phyloP scores from a whole-genome alignment of 2,797 vertebrate species.

The Aphelocoma californica region DNA sequence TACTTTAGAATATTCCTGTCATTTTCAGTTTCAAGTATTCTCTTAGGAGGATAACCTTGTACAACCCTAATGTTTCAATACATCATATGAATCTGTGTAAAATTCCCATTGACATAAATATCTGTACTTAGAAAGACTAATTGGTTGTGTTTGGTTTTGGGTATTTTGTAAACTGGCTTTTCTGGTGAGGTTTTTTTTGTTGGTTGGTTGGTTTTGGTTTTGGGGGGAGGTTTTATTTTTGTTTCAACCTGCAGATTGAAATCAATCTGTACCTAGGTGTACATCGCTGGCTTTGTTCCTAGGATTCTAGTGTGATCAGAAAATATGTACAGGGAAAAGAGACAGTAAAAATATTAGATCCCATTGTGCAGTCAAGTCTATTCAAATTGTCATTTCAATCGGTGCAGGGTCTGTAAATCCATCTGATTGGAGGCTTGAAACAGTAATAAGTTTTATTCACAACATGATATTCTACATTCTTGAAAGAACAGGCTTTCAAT shows the following conservation, averaged over 20 bases:
- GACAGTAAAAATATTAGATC: background rate
- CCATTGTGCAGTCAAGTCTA: background rate
- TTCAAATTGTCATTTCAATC: background rate
- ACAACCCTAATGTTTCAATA: background rate
- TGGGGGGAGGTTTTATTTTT: rapidly evolving
- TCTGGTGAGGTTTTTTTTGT: rapidly evolving
- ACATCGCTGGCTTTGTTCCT: background rate
- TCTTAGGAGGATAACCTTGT: background rate
- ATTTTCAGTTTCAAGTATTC: background rate
- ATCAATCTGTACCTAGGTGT: background rate
- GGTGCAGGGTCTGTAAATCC: background rate
- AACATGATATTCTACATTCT: background rate
- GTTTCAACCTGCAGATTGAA: background rate
- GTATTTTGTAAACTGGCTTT: background rate
- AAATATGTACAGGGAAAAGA: background rate
- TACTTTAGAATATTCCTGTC: background rate
- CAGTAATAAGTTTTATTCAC: background rate
- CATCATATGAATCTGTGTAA: background rate
- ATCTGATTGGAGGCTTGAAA: background rate
- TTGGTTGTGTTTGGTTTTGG: background rate
- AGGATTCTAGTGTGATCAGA: background rate
- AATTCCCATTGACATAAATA: background rate
- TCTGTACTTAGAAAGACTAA: background rate
- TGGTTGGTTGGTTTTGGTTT: background rate
- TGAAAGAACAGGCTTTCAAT: background rate